phyloP scores from a whole-genome alignment of 2,888 invertebrate species.

The Hirtodrosophila confusa region DNA sequence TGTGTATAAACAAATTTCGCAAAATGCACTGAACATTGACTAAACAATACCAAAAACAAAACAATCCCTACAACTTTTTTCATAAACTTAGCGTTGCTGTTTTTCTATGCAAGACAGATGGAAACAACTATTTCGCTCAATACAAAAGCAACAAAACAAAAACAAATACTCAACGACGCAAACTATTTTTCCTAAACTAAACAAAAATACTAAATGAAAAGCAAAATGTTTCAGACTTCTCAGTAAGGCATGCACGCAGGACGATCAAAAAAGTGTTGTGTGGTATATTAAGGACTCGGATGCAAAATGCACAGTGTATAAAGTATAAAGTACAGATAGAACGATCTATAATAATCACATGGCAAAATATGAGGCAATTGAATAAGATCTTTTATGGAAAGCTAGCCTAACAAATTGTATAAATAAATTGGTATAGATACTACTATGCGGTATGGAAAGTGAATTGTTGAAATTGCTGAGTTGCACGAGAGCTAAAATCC shows the following conservation, averaged over 20 bases:
- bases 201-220: constrained; percentile 20
- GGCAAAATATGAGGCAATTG: constrained; percentile 7
- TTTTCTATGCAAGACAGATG: constrained; percentile 26
- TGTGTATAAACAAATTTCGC: constrained; percentile 39
- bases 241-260: constrained; percentile 45
- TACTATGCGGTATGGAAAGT: constrained; percentile 2
- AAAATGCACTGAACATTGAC: constrained; percentile 56
- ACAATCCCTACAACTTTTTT: not conserved
- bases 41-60: constrained; percentile 21
- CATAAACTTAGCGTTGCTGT: constrained; percentile 39
- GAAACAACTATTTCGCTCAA: constrained; percentile 49
- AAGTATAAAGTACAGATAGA: constrained; percentile 38
- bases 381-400: constrained; percentile 13
- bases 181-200: constrained; percentile 54
- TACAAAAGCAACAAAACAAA: constrained; percentile 11
- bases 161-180: constrained; percentile 21
- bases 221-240: constrained; percentile 39
- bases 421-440: constrained; percentile 2
- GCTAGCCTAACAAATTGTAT: constrained; percentile 22
- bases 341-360: constrained; percentile 15
- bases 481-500: constrained; percentile 36
- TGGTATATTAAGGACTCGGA: constrained; percentile 20
- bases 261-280: constrained; percentile 67
- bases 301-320: too few relatives aligned
- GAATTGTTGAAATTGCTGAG: constrained; percentile 69